Evolutionary conservation across 2,888 invertebrate genomes (phyloP), one percentile per base, ranked within the genome.

Genomic region (Cephus runcator): DNA sequence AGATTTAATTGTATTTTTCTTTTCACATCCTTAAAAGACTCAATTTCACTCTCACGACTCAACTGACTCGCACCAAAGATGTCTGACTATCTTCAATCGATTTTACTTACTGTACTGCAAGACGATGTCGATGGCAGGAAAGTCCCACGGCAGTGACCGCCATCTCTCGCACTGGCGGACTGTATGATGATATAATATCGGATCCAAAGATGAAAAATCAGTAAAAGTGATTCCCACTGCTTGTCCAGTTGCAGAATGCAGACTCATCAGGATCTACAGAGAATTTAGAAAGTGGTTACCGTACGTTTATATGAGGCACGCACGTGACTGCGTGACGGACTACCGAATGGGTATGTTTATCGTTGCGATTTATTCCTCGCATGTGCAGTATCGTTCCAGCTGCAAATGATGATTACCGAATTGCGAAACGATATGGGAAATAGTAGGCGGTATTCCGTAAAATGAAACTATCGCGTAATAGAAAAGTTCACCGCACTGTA

Each of bases 161-260:
- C 91, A 91, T 91, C 89, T 89, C 91, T 89, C 87, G 88, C 87
- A 83, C 84, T 87, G 84, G 83, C 82, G 83, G 82, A 80, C 83
- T 86, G 83, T 87, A 86, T 90, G 88, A 90, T 89, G 88, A 90
- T 89, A 88, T 88, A 90, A 89, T 90, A 90, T 91, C 86, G 88
- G 88, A 87, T 82, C 85, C 84, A 79, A 81, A 83, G 79, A 81
- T 84, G 87, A 87, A 88, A 88, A 88, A 87, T 87, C 86, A 83
- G 87, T 85, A 85, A 87, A 89, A 87, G 87, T 84, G 88, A 86
- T 87, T 87, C 86, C 85, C 86, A 86, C 81, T 85, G 83, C 82
- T 83, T 82, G 85, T 84, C 81, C 85, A 85, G 86, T 85, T 84
- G 84, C 87, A 85, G 86, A 89, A 88, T 87, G 87, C 85, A 84